Conservation (phyloP, 1,140 invertebrate genomes). For the Neodiprion lecontei region DNA sequence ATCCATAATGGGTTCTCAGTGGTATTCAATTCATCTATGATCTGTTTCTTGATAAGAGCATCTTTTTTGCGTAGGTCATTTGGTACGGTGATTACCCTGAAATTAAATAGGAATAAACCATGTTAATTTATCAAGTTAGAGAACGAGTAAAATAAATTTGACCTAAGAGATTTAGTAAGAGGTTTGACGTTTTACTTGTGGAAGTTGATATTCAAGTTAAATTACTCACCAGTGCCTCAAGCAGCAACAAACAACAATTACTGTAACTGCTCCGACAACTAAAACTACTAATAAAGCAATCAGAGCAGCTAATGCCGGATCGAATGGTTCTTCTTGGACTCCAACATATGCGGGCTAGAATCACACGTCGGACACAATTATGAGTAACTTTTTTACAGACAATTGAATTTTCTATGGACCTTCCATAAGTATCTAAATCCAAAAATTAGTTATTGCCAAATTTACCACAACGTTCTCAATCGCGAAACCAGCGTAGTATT, state of each 20-base stretch:
- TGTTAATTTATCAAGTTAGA: not conserved
- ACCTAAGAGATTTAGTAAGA: not conserved
- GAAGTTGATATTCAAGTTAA: not conserved
- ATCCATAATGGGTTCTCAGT: constrained; percentile 94
- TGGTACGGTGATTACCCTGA: constrained; percentile 72
- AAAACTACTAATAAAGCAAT: constrained; percentile 86
- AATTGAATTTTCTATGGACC: not conserved
- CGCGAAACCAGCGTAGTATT: constrained; percentile 77
- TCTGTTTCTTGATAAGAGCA: constrained; percentile 80
- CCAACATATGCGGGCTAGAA: constrained; percentile 63
- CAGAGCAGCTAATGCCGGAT: constrained; percentile 83
- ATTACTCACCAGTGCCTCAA: constrained; percentile 80
- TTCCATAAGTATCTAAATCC: too few species aligned
- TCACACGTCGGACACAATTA: constrained; percentile 19
- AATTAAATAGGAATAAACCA: constrained; percentile 4
- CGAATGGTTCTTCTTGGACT: constrained; percentile 75
- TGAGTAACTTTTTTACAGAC: not conserved
- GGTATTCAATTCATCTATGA: constrained; percentile 84
- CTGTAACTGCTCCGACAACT: constrained; percentile 85
- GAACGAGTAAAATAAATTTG: too few species aligned
- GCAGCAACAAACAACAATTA: constrained; percentile 88
- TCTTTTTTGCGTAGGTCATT: constrained; percentile 76
- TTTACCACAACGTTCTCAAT: constrained; percentile 82
- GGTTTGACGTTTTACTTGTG: constrained; percentile 20
- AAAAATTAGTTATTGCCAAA: constrained; percentile 8